Base-by-base conservation (phyloP, 2,113 vertebrate species). In the Kobus ellipsiprymnus region DNA sequence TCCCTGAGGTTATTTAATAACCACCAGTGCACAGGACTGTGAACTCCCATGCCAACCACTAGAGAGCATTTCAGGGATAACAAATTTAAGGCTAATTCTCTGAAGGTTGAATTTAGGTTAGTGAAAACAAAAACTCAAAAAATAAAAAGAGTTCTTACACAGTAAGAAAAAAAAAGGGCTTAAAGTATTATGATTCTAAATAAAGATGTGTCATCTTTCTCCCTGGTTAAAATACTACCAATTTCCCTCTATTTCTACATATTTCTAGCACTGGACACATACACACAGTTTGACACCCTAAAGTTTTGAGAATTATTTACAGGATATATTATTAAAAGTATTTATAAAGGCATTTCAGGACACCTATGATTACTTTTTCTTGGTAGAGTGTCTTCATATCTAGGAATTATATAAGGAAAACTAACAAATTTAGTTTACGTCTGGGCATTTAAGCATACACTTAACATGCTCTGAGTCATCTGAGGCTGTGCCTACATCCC, bases 1-100 rank as follows among this genome's bases (percentile, higher is more conserved):
- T 93, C 83, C 85, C 91, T 40, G 86, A 92, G 91, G 85, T 74
- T 97, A 36, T 95, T 91, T 92, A 96, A 78, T 94, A 64, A 95
- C 5, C 77, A 91, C 7, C 16, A 30, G n/a, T 54, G 57, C 62
- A 81, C 30, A 85, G 92, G 82, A 81, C 91, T 97, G 89, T 97
- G 97, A 91, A 96, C 96, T 91, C 93, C 52, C 55, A 64, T 17
- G 67, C 50, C 59, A 96, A 60, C 67, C 97, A 95, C 96, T 93
- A 96, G 96, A 97, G 94, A 97, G 81, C 94, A 98, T 98, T 87
- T 97, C 55, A 98, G 78, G 30, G 78, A 95, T 94, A 54, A 95
- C 29, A 87, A 36, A 97, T 94, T 97, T 93, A 90, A 96, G 33
- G 55, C 54, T 71, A 57, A 96, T 82, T 96, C 54, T 97, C 81